Evolutionary conservation across 1,140 invertebrate species (phyloP).

Genomic region (Laupala kohalensis): DNA sequence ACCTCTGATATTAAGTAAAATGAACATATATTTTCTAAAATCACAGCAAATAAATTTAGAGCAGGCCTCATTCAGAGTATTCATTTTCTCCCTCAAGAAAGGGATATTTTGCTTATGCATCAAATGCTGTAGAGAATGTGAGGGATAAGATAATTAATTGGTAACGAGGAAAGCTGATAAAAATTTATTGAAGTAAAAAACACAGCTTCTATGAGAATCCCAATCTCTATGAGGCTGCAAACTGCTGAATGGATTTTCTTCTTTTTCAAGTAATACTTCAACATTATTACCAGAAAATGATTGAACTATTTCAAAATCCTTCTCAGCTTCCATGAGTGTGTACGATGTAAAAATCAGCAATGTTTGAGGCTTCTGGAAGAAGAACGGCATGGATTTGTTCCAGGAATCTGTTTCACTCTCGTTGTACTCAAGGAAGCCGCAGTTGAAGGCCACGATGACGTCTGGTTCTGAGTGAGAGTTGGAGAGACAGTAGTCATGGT

Average conservation of each 20-base stretch:
- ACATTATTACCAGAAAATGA: neutral
- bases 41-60: too few relatives aligned
- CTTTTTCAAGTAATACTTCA: neutral
- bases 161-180: neutral
- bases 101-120: too few relatives aligned
- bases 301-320: neutral
- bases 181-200: neutral
- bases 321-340: neutral
- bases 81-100: too few relatives aligned
- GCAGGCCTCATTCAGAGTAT: too few relatives aligned
- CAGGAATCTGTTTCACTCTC: neutral
- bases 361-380: neutral
- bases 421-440: conserved; percentile 6
- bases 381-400: neutral
- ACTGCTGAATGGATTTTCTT: neutral
- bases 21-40: too few relatives aligned
- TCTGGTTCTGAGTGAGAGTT: neutral
- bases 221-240: neutral
- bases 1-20: too few relatives aligned
- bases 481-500: conserved; percentile 1
- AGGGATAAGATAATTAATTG: too few relatives aligned
- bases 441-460: conserved; percentile 9
- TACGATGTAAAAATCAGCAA: neutral
- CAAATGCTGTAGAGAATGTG: too few relatives aligned
- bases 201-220: neutral